Base-by-base conservation (phyloP, 1,140 invertebrate species). In the Panagrolaimus sp. region DNA sequence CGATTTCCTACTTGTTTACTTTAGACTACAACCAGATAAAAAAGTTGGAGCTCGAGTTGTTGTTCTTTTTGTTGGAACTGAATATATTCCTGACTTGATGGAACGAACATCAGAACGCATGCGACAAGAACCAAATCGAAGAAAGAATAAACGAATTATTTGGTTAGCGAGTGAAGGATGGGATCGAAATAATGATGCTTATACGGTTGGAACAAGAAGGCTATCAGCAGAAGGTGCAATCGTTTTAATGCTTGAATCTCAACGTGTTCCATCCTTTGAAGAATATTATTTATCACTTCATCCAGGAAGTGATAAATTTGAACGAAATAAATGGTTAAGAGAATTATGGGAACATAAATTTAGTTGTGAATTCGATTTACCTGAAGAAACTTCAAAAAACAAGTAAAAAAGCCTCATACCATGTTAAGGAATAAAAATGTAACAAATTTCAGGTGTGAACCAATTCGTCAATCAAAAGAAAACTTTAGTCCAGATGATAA, bases 261-360 rank as follows among this genome's bases (percentile, higher is more conserved):
- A 79, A 63, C 68, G 80, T 46, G 79, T 82, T 21, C 80, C 80
- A 0, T 70, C 72, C 7, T 82, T 82, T 64, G 79, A 83, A 74
- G 75, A 80, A 73, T 90, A 90, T 80, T 90, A 90, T 87, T 85
- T 85, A 52, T 85, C 86, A 7, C 75, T 90, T 1, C 89, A 88
- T 0, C 89, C 89, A 0, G 82, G 84, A 65, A 83, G 85, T 62
- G 77, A 85, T 24, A 83, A 85, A 9, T 88, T 87, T 74, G 86
- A 82, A 72, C 43, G 80, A 26, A 83, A 82, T 66, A 76, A 90
- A 0, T 92, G 91, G 91, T 90, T 91, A 76, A 84, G 86, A 28
- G 90, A 92, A 77, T 90, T 90, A 78, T 92, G 91, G 91, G 87
- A 87, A 45, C 87, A 88, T 66, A 87, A 89, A 73, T 89, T 90